A percentile compares a stretch with the other conserved stretches of the same genome.
These are phyloP conservation scores for Myathropa florea DNA, from an alignment of 2,888 invertebrate species.

Conservation along the genomic window DNA sequence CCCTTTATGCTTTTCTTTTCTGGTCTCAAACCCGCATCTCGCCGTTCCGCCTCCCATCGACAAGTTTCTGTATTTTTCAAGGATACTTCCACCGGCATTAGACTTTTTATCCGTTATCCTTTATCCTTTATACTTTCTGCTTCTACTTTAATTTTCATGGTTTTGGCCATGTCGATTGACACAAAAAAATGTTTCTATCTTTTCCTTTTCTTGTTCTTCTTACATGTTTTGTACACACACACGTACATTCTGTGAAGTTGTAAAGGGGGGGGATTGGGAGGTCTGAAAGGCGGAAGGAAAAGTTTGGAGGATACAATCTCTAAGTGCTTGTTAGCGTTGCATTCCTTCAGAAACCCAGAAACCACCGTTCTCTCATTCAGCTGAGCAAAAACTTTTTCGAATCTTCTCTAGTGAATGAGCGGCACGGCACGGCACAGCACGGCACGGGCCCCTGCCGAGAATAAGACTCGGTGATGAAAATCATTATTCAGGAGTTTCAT, in stretches of 20 bases:
- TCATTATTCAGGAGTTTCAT: conserved; percentile 37
- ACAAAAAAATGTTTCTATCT: conserved; percentile 19
- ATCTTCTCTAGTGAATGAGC: neutral
- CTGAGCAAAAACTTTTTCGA: conserved; percentile 6
- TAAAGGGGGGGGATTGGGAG: neutral
- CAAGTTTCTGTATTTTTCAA: conserved; percentile 22
- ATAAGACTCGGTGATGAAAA: conserved; percentile 18
- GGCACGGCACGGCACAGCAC: neutral
- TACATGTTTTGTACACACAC: neutral
- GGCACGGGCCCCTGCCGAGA: neutral
- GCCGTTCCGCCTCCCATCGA: neutral
- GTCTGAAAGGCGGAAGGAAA: conserved; percentile 16
- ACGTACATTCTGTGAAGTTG: neutral
- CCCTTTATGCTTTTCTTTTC: conserved; percentile 45
- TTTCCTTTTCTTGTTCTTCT: conserved; percentile 3
- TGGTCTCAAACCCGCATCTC: neutral
- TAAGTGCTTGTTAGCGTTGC: conserved; percentile 68
- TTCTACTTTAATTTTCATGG: conserved; percentile 62
- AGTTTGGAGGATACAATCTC: conserved; percentile 55
- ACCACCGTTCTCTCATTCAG: conserved; percentile 17
- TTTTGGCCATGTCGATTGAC: conserved; percentile 63
- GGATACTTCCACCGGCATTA: conserved; percentile 48
- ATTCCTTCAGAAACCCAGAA: conserved; percentile 37
- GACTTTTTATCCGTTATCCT: conserved; percentile 27
- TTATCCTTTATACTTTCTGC: neutral